phyloP scores from a whole-genome alignment of 2,113 vertebrate species.

The Eulemur macaco region DNA sequence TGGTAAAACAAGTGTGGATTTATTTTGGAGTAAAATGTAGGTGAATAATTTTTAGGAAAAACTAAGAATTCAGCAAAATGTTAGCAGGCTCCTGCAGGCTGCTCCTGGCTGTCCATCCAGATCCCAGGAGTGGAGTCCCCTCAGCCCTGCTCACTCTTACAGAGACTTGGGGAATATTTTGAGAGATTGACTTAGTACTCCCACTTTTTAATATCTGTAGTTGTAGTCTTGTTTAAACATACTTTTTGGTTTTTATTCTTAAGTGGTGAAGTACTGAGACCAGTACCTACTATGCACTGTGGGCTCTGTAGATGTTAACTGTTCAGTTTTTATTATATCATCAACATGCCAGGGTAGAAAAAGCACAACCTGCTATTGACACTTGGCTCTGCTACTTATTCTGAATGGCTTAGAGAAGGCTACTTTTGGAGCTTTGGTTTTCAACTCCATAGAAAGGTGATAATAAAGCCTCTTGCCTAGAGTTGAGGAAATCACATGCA shows the following conservation, averaged over 20 bases:
- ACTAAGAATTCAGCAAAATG: background rate
- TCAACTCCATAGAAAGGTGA: accelerated
- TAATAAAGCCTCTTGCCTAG: background rate
- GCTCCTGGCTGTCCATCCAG: background rate
- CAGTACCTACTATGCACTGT: background rate
- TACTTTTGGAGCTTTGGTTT: background rate
- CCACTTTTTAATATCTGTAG: background rate
- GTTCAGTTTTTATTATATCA: background rate
- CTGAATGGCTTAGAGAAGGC: background rate
- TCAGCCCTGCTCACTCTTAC: background rate
- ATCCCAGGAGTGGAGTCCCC: background rate
- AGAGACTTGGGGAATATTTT: background rate
- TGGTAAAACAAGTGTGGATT: background rate
- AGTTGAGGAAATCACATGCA: background rate
- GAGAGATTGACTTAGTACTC: background rate
- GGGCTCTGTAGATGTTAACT: background rate
- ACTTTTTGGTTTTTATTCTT: background rate
- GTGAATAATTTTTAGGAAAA: slow-evolving; percentile 21
- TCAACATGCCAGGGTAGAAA: background rate
- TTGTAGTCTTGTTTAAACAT: background rate
- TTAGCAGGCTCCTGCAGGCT: background rate
- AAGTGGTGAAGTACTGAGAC: background rate
- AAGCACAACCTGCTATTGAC: background rate
- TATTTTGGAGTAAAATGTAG: background rate
- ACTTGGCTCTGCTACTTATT: background rate